Percentiles rank a stretch among this genome's conserved stretches.
These are phyloP conservation scores for Meandrusa payeni DNA, from an alignment of 2,888 invertebrate genomes.

Conservation along the genomic window DNA sequence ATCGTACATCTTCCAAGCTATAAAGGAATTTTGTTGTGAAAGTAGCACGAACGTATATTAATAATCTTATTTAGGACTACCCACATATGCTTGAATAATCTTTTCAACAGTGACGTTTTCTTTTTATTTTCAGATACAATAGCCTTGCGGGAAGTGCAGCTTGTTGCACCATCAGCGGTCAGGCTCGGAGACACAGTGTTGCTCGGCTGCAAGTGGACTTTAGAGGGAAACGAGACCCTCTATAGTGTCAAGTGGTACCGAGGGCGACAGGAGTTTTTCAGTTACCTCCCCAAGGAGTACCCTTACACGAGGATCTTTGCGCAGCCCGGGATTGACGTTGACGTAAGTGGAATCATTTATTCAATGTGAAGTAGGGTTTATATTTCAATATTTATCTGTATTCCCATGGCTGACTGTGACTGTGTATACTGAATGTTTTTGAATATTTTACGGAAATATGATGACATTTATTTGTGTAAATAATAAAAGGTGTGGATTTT, in stretches of 20 bases:
- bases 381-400: conserved; percentile 2
- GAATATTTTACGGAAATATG: too few relatives aligned
- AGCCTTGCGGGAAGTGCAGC: conserved; percentile 84
- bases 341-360: conserved; percentile 80
- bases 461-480: too few relatives aligned
- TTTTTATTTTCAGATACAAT: conserved; percentile 73
- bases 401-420: too few relatives aligned
- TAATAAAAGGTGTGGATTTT: too few relatives aligned
- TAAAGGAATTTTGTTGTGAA: too few relatives aligned
- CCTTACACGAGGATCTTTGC: conserved; percentile 88
- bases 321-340: conserved; percentile 84
- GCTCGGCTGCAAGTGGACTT: conserved; percentile 86
- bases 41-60: too few relatives aligned
- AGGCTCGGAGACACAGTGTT: conserved; percentile 86
- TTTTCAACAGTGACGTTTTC: too few relatives aligned
- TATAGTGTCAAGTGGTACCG: conserved; percentile 93
- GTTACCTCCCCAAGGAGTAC: conserved; percentile 88
- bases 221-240: conserved; percentile 85
- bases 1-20: too few relatives aligned
- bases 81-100: too few relatives aligned
- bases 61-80: too few relatives aligned
- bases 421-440: too few relatives aligned
- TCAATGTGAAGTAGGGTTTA: not conserved
- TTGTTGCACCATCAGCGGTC: conserved; percentile 86
- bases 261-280: conserved; percentile 88